phyloP scores from a whole-genome alignment of 1,140 invertebrate genomes.

The Drosophila ananassae region DNA sequence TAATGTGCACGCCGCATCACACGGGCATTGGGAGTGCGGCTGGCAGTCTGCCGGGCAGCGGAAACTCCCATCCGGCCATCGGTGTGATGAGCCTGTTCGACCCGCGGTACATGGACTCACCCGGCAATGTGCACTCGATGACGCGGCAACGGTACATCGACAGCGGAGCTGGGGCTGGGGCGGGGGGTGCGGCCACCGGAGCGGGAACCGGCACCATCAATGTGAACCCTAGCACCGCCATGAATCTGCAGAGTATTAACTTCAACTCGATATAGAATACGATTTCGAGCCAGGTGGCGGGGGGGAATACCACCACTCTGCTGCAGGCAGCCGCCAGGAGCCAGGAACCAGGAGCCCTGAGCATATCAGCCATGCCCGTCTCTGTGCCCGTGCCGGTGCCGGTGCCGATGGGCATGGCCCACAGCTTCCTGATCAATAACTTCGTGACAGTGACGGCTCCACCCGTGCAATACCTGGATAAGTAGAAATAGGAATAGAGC shows the following conservation, averaged over 20 bases:
- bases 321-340: slow-evolving; percentile 68
- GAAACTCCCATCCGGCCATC: slow-evolving; percentile 84
- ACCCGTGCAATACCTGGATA: slow-evolving; percentile 65
- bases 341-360: slow-evolving; percentile 55
- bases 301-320: slow-evolving; percentile 47
- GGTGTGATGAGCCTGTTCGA: slow-evolving; percentile 87
- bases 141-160: slow-evolving; percentile 85
- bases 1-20: slow-evolving; percentile 84
- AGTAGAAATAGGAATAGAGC: slow-evolving; percentile 35
- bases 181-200: slow-evolving; percentile 55
- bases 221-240: slow-evolving; percentile 84
- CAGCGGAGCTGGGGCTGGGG: slow-evolving; percentile 62
- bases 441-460: slow-evolving; percentile 74
- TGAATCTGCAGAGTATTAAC: slow-evolving; percentile 89
- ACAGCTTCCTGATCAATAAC: slow-evolving; percentile 75
- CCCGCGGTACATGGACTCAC: slow-evolving; percentile 86
- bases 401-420: slow-evolving; percentile 66
- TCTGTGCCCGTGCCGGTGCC: slow-evolving; percentile 57
- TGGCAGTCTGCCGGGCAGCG: slow-evolving; percentile 50
- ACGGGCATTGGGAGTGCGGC: slow-evolving; percentile 43
- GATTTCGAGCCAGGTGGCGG: slow-evolving; percentile 69
- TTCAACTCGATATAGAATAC: slow-evolving; percentile 89
- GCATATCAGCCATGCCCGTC: slow-evolving; percentile 73
- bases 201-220: slow-evolving; percentile 80
- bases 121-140: slow-evolving; percentile 84